Percentiles rank a stretch among this genome's conserved stretches.
These are phyloP conservation scores for Momotus momota DNA, from an alignment of 2,797 vertebrate species.

Conservation along the genomic window DNA sequence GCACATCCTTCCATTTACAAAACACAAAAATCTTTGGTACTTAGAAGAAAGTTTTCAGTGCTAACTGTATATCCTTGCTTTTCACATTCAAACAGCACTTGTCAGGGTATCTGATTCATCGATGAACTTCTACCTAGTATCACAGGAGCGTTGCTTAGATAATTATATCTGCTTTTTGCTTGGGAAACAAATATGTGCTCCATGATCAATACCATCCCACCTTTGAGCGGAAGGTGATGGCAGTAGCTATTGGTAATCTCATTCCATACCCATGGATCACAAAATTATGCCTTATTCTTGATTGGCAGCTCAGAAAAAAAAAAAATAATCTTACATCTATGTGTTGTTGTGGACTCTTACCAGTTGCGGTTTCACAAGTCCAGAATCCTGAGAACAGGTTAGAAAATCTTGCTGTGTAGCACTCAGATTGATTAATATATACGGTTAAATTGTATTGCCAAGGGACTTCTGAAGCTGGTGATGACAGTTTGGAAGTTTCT, in stretches of 20 bases:
- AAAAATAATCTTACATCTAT: not conserved
- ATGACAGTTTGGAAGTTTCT: not conserved
- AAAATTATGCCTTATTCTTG: not conserved
- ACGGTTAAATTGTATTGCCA: fast-evolving
- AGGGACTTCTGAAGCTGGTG: not conserved
- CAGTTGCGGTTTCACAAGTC: not conserved
- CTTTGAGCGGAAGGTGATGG: not conserved
- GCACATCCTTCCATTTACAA: not conserved
- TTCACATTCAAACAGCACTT: not conserved
- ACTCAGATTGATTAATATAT: not conserved
- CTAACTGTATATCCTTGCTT: not conserved
- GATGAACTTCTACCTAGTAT: not conserved
- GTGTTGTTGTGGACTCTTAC: not conserved
- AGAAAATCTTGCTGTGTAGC: not conserved
- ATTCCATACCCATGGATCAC: not conserved
- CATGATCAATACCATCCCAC: not conserved
- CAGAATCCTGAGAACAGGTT: not conserved
- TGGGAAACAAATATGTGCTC: not conserved
- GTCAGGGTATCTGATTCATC: not conserved
- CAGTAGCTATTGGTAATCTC: not conserved
- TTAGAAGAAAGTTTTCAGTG: not conserved
- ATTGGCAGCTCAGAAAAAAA: not conserved
- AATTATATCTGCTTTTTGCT: not conserved
- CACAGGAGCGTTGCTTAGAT: not conserved
- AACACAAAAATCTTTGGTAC: not conserved